These are phyloP conservation scores for Salmo trutta DNA, from an alignment of 2,797 vertebrate species.

Conservation along the genomic window DNA sequence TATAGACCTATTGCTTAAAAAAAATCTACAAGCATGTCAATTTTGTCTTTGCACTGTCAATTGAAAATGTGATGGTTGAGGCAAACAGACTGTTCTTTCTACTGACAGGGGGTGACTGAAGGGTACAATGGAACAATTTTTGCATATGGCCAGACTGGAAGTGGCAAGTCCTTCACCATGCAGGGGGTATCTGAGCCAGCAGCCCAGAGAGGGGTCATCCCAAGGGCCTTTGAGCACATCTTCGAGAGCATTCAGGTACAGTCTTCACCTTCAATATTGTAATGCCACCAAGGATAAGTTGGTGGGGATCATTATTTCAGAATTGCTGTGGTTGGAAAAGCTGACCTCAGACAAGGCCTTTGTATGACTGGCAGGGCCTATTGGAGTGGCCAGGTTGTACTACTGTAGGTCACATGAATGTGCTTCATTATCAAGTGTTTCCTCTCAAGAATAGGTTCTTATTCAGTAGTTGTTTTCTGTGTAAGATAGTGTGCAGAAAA, in stretches of 20 bases:
- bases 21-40: not conserved
- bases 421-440: not conserved
- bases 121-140: conserved; percentile 93
- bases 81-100: conserved; percentile 70
- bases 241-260: conserved; percentile 85
- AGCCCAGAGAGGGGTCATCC: conserved; percentile 83
- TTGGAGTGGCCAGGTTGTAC: not conserved
- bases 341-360: not conserved
- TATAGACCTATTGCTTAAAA: too few species aligned
- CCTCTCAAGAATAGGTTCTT: not conserved
- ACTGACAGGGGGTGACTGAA: conserved; percentile 83
- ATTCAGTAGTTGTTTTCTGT: not conserved
- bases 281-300: not conserved
- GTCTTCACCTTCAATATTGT: not conserved
- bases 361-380: not conserved
- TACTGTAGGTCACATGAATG: not conserved
- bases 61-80: conserved; percentile 29
- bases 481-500: conserved; percentile 84
- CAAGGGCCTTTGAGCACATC: conserved; percentile 87
- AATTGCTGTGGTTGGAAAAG: too few species aligned
- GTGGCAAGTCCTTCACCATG: conserved; percentile 93
- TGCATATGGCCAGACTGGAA: conserved; percentile 91
- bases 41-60: too few species aligned
- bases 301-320: not conserved
- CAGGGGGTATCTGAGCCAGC: conserved; percentile 81